Percentiles rank a stretch among this genome's conserved stretches.
Evolutionary conservation across 2,113 vertebrate genomes (phyloP).

Genomic region (Cololabis saira): DNA sequence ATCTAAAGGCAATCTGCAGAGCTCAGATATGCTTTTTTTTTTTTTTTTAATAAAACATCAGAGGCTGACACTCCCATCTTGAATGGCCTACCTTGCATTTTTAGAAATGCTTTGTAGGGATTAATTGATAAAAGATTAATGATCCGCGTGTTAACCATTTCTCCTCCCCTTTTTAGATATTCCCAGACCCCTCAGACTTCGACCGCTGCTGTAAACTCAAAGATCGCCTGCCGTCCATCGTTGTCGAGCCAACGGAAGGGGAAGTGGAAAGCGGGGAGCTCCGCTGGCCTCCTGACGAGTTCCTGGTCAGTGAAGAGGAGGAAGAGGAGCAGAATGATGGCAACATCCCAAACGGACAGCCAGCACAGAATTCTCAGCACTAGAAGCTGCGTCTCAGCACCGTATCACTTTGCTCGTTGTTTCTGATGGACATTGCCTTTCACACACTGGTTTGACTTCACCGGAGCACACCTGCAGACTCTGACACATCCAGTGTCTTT

Average conservation of each 20-base stretch:
- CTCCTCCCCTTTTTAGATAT: conserved; percentile 84
- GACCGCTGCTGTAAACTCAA: conserved; percentile 97
- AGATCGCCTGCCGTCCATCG: conserved; percentile 95
- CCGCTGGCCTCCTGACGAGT: conserved; percentile 96
- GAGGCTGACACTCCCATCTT: too few species aligned
- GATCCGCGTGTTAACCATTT: not conserved
- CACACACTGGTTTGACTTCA: conserved; percentile 64
- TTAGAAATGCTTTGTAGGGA: not conserved
- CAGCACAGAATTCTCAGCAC: conserved; percentile 70
- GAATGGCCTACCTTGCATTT: too few species aligned
- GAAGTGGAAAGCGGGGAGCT: conserved; percentile 98
- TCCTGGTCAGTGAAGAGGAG: conserved; percentile 89
- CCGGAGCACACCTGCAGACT: conserved; percentile 35
- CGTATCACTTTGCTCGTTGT: not conserved
- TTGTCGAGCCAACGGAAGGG: conserved; percentile 94
- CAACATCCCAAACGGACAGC: conserved; percentile 79
- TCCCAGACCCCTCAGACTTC: conserved; percentile 94
- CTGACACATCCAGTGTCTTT: conserved; percentile 10
- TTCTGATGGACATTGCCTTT: conserved; percentile 28
- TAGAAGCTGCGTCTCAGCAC: conserved; percentile 52
- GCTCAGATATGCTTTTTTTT: too few species aligned
- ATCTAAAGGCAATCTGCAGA: too few species aligned
- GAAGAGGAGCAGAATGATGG: conserved; percentile 80
- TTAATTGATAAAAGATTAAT: not conserved
- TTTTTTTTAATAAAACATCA: too few species aligned